These are phyloP conservation scores for Anthophora plumipes DNA, from an alignment of 2,888 invertebrate species.

Conservation along the genomic window DNA sequence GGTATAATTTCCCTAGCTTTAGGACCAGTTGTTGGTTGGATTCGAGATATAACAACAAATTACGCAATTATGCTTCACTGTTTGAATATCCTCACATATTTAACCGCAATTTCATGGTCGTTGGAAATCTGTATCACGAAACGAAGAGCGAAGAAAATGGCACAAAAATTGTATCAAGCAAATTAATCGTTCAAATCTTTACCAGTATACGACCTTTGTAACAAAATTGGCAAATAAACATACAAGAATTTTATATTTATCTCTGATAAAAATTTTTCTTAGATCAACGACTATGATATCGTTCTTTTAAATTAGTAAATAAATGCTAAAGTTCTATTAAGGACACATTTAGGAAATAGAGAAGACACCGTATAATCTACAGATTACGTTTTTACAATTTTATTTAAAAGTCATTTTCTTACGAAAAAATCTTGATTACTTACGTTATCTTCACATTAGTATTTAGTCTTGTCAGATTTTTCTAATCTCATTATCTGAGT, in stretches of 20 bases:
- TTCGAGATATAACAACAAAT: constrained; percentile 87
- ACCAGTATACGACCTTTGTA: neutral
- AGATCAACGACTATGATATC: too few species aligned
- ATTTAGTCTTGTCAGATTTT: neutral
- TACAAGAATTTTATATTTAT: constrained; percentile 12
- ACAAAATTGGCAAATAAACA: neutral
- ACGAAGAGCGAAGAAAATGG: constrained; percentile 35
- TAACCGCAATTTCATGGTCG: constrained; percentile 88
- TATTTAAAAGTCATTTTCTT: neutral
- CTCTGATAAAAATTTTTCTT: neutral
- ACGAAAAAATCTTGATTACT: neutral
- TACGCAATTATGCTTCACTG: constrained; percentile 88
- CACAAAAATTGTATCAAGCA: neutral
- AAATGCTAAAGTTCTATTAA: neutral
- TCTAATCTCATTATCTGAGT: too few species aligned
- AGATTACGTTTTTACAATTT: neutral
- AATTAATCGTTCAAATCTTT: neutral
- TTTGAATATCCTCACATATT: constrained; percentile 88
- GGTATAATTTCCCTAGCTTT: constrained; percentile 87
- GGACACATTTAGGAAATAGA: too few species aligned
- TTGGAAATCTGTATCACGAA: constrained; percentile 85
- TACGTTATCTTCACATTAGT: neutral
- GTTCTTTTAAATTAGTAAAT: neutral
- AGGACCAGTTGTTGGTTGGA: constrained; percentile 89
- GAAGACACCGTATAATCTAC: too few species aligned